Base-by-base conservation (phyloP, 2,888 invertebrate genomes). In the Oasisia sp. region DNA sequence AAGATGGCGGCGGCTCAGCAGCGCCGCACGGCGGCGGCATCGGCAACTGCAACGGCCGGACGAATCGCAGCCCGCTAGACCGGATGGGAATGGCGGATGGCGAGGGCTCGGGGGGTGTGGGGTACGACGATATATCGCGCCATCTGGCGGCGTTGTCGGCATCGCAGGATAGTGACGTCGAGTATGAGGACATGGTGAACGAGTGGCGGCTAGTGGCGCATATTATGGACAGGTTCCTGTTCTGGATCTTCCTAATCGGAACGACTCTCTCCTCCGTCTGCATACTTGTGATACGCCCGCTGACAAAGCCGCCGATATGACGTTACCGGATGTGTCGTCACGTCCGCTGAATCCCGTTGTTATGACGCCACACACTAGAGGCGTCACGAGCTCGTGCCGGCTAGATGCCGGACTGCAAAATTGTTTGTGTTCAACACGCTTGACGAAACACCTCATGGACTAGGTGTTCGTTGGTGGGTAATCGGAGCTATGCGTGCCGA, bases 171-270 rank as follows among this genome's bases (percentile, higher is more conserved):
- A 95, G 94, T 92, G 94, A 95, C 45, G 95, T 95, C 89, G 95
- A 96, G 32, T 95, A 94, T 92, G 95, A 95, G 93, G 95, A 95
- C 89, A 95, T 96, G 44, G 95, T 96, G 32, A 95, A 95, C 91
- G 96, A 96, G 93, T 96, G 96, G 96, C 94, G 95, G 89, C 94
- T 96, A 93, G 95, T 96, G 45, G 96, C 96, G 0, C 94, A 95
- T 91, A 95, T 96, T 32, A 95, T 96, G 94, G 96, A 96, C 93
- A 93, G 96, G 45, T 94, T 96, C 93, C 94, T 96, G 91, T 96
- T 96, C 94, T 96, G 96, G 96, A 91, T 96, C 19, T 96, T 96
- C 94, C 94, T 96, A 7, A 92, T 95, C 45, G 95, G 95, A 14
- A 95, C 96, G 9, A 92, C 95, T 19, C 92, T 95, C 45, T 96